Evolutionary conservation across 1,140 invertebrate species (phyloP), one percentile per base, ranked within the genome.

Genomic region (Sitodiplosis mosellana): DNA sequence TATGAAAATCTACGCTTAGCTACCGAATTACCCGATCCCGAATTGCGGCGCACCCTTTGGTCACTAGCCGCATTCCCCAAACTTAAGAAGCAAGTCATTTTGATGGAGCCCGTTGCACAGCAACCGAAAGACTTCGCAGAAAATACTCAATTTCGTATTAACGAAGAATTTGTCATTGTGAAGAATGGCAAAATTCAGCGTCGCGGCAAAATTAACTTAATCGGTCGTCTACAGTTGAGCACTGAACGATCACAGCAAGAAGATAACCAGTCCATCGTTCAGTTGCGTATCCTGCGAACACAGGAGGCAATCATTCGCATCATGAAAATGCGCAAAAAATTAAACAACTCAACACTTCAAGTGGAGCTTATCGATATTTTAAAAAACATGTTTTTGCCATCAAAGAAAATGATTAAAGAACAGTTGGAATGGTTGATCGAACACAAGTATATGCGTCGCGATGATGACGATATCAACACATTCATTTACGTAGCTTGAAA

Each of bases 291-390:
- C 63, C 72, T 96, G 51, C 73, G 93, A 59, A 76, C 75, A 22
- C 76, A 96, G 78, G 92, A 97, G 69, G 92, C 91, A n/a, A 94
- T 97, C 51, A 95, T 98, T 51, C 97, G 97, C 68, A 97, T 99
- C 48, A 74, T 99, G 63, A 98, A 98, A 66, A 97, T 95, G 88
- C 74, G 94, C 47, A 97, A 97, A 66, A 76, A 78, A 38, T 90
- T 96, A 45, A 84, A 81, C 15, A 96, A 95, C 64, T 87, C 85
- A 43, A 87, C 94, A 52, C 69, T 99, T 42, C 93, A 98, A 65
- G 73, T 87, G 36, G 94, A 98, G 74, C 71, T 98, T 36, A 84
- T 98, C 7, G 93, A 98, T 69, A 95, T 99, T 65, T 70, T 99
- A 45, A 97, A 96, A 69, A 96, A 98, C 64, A 96, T 97, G 91